phyloP scores from a whole-genome alignment of 2,797 vertebrate species.

The Esox lucius region DNA sequence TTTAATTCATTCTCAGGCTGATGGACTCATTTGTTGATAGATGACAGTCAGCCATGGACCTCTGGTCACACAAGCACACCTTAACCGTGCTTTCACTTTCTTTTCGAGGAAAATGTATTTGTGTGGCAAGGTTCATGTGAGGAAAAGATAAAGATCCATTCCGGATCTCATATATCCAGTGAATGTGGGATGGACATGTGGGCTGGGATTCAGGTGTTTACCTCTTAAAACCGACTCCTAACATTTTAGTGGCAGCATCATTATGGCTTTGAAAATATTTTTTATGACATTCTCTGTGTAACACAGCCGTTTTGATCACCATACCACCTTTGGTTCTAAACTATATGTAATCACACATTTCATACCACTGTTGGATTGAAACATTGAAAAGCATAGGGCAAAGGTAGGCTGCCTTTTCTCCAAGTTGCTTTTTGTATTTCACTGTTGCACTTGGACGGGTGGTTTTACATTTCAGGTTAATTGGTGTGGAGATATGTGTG shows the following conservation, averaged over 20 bases:
- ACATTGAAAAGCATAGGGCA: neutral
- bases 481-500: slow-evolving; percentile 52
- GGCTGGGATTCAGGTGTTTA: too few species aligned
- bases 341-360: neutral
- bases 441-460: slow-evolving; percentile 60
- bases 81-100: slow-evolving; percentile 3
- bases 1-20: slow-evolving; percentile 14
- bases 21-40: slow-evolving; percentile 59
- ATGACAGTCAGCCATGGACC: slow-evolving; percentile 65
- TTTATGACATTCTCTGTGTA: neutral
- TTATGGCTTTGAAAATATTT: too few species aligned
- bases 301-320: neutral
- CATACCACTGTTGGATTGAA: neutral
- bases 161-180: too few species aligned
- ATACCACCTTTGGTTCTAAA: neutral
- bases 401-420: slow-evolving; percentile 31
- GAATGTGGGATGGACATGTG: too few species aligned
- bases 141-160: too few species aligned
- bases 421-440: slow-evolving; percentile 44
- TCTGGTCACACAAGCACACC: slow-evolving; percentile 46
- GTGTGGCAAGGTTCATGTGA: neutral
- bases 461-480: slow-evolving; percentile 71
- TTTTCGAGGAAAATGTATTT: neutral
- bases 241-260: too few species aligned
- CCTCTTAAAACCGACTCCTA: too few species aligned